phyloP scores from a whole-genome alignment of 2,888 invertebrate species.

The Tolmerus cingulatus region DNA sequence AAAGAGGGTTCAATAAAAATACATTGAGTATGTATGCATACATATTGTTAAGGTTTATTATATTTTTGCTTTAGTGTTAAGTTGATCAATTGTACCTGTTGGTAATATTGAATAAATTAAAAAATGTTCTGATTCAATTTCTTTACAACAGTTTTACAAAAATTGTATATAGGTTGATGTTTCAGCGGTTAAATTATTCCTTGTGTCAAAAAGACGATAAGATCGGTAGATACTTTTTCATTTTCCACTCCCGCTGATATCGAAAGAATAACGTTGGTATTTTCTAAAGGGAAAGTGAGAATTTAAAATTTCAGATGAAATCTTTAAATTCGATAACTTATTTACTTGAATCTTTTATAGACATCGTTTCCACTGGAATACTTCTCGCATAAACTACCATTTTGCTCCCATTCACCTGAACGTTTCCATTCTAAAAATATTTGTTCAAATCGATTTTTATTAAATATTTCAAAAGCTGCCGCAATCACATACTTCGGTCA shows the following conservation, averaged over 20 bases:
- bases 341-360: background rate
- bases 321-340: background rate
- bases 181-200: background rate
- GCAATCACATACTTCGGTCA: background rate
- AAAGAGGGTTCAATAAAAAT: too few species aligned
- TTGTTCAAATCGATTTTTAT: background rate
- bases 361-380: background rate
- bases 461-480: background rate
- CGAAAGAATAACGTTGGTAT: background rate
- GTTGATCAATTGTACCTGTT: too few species aligned
- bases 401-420: background rate
- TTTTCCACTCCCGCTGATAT: background rate
- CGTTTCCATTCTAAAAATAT: background rate
- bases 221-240: background rate
- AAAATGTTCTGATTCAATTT: too few species aligned
- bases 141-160: background rate
- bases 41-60: too few species aligned
- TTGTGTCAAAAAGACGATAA: background rate
- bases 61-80: too few species aligned
- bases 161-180: background rate
- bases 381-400: background rate
- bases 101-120: too few species aligned
- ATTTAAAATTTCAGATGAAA: background rate
- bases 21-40: too few species aligned
- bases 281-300: background rate